Evolutionary conservation across 2,113 vertebrate species (phyloP), one percentile per base, ranked within the genome.

Genomic region (Aplodontia rufa): DNA sequence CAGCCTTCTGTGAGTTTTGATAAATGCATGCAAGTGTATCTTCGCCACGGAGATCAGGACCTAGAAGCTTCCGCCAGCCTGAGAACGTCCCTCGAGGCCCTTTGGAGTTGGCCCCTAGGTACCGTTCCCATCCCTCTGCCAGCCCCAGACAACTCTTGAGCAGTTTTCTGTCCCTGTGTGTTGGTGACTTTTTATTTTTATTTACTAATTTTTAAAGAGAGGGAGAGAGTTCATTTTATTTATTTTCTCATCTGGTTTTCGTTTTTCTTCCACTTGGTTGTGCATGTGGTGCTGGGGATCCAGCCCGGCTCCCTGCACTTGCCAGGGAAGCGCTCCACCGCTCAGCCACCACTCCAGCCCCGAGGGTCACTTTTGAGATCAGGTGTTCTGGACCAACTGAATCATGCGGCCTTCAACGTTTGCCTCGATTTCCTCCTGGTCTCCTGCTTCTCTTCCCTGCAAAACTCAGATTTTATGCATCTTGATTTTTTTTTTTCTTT

Each of bases 31-130:
- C 58, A 60, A 60, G 58, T 60, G 58, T 8, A 26, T 60, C 58
- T 0, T 24, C 24, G 26, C 8, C 3, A 24, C 55, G 1, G 17
- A 0, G 37, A 17, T 24, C 8, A 20, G 51, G 64, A 51, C 0
- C 87, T 82, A 68, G 76, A 40, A 58, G 24, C 49, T 84, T 35
- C 79, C 62, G 42, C 7, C 40, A 40, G 42, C 2, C 9, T 35
- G 30, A 37, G 40, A 13, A 47, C 28, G 32, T 37, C 58, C 40
- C 40, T n/a, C 8, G 49, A 5, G 71, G 24, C 58, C 13, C 79
- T 40, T 76, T 40, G 6, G 30, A 37, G 30, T 22, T 8, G 11
- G 85, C 26, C 68, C 42, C 49, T 30, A 1, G 49, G n/a, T 20
- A 71, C 35, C 42, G n/a, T 37, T 17, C 3, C 0, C 10, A 6